phyloP scores from a whole-genome alignment of 2,797 vertebrate species.

The Danio jaintianensis region DNA sequence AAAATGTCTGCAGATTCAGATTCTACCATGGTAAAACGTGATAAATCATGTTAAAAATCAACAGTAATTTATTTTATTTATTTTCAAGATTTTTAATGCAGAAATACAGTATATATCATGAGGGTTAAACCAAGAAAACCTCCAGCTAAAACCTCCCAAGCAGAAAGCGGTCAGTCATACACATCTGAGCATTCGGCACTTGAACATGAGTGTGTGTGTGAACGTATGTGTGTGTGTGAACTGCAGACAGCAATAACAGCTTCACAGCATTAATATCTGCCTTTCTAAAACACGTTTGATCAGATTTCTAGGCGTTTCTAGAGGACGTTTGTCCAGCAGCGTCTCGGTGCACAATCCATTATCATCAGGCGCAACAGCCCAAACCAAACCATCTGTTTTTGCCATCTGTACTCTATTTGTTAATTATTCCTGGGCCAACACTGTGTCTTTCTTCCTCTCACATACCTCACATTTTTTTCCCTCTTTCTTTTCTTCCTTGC shows the following conservation, averaged over 20 bases:
- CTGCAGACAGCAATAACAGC: background rate
- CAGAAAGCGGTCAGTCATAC: too few species aligned
- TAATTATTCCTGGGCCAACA: slow-evolving; percentile 75
- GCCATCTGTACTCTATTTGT: slow-evolving; percentile 81
- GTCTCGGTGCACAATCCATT: slow-evolving; percentile 73
- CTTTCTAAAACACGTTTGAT: background rate
- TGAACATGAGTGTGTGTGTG: too few species aligned
- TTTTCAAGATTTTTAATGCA: too few species aligned
- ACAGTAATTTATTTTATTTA: too few species aligned
- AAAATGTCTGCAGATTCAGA: too few species aligned
- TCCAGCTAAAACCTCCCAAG: too few species aligned
- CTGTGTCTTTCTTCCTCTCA: slow-evolving; percentile 58
- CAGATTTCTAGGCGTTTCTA: background rate
- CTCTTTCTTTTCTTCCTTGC: background rate
- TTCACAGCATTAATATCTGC: background rate
- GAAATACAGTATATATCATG: too few species aligned
- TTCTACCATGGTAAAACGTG: too few species aligned
- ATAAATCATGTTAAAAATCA: too few species aligned
- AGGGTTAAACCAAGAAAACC: too few species aligned
- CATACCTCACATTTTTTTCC: slow-evolving; percentile 45
- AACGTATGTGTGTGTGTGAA: background rate
- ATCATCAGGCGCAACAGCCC: slow-evolving; percentile 69
- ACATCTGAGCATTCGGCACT: too few species aligned
- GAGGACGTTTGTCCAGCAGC: slow-evolving; percentile 35
- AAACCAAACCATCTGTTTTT: slow-evolving; percentile 83